phyloP scores from a whole-genome alignment of 2,888 invertebrate genomes.

The Erebia aethiops region DNA sequence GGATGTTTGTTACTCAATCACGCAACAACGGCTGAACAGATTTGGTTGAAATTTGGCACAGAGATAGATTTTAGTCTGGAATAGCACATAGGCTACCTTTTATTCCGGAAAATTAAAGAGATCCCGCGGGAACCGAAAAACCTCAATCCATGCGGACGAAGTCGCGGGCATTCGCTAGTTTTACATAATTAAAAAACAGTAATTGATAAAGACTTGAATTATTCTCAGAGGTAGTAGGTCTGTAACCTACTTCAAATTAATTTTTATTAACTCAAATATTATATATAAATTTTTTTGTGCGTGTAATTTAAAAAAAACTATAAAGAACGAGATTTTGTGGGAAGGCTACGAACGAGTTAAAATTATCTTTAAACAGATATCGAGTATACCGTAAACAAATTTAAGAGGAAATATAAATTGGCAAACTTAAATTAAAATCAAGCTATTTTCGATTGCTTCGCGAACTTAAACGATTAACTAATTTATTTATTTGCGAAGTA shows the following conservation, averaged over 20 bases:
- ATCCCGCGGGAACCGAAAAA: too few relatives aligned
- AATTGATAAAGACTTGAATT: not conserved
- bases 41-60: too few relatives aligned
- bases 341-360: conserved; percentile 32
- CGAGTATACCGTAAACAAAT: conserved; percentile 41
- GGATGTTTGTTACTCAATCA: too few relatives aligned
- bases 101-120: too few relatives aligned
- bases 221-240: too few relatives aligned
- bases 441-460: conserved; percentile 44
- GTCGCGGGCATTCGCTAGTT: not conserved
- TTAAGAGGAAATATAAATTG: conserved; percentile 46
- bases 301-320: not conserved
- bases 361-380: conserved; percentile 42
- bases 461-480: conserved; percentile 39
- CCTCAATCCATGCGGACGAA: too few relatives aligned
- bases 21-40: too few relatives aligned
- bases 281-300: not conserved
- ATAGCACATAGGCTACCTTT: too few relatives aligned
- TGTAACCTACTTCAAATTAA: too few relatives aligned
- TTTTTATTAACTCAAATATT: too few relatives aligned
- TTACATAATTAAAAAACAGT: not conserved
- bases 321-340: not conserved
- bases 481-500: conserved; percentile 37
- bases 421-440: conserved; percentile 48
- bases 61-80: too few relatives aligned